phyloP scores from a whole-genome alignment of 2,888 invertebrate species.

The Amphipoea oculea region DNA sequence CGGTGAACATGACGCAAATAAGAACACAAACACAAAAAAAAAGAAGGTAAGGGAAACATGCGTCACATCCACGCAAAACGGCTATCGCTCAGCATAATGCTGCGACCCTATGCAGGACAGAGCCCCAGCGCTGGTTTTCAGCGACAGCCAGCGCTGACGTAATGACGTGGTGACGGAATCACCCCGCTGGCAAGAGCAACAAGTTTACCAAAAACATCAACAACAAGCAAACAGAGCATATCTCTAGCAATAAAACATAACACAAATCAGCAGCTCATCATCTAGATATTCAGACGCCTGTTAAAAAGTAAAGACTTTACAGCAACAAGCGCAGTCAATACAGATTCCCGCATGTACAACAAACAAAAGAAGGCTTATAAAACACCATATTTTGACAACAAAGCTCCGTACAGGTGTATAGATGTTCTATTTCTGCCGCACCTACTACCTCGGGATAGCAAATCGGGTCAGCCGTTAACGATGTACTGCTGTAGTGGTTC shows the following conservation, averaged over 20 bases:
- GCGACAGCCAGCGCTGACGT: too few relatives aligned
- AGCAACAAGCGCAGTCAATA: slow-evolving; percentile 18
- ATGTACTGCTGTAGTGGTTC: slow-evolving; percentile 57
- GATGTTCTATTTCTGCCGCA: slow-evolving; percentile 61
- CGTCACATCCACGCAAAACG: too few relatives aligned
- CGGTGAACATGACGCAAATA: too few relatives aligned
- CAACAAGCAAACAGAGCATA: background rate
- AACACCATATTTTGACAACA: slow-evolving; percentile 60
- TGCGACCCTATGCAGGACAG: too few relatives aligned
- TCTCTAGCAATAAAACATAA: background rate
- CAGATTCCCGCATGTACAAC: slow-evolving; percentile 18
- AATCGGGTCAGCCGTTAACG: slow-evolving; percentile 66
- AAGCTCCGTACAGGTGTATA: slow-evolving; percentile 59
- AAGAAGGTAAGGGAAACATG: too few relatives aligned
- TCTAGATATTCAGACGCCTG: slow-evolving; percentile 1
- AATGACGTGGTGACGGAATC: background rate
- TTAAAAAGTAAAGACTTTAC: slow-evolving; percentile 2
- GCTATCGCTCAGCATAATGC: too few relatives aligned
- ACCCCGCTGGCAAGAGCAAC: background rate
- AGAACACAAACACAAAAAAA: too few relatives aligned
- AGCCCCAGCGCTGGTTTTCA: too few relatives aligned
- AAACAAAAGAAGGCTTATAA: slow-evolving; percentile 45
- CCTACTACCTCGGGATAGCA: slow-evolving; percentile 55
- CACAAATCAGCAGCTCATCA: slow-evolving; percentile 1
- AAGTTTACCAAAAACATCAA: background rate